Conservation (phyloP, 2,888 invertebrate genomes). For the Ferdinandea cuprea region DNA sequence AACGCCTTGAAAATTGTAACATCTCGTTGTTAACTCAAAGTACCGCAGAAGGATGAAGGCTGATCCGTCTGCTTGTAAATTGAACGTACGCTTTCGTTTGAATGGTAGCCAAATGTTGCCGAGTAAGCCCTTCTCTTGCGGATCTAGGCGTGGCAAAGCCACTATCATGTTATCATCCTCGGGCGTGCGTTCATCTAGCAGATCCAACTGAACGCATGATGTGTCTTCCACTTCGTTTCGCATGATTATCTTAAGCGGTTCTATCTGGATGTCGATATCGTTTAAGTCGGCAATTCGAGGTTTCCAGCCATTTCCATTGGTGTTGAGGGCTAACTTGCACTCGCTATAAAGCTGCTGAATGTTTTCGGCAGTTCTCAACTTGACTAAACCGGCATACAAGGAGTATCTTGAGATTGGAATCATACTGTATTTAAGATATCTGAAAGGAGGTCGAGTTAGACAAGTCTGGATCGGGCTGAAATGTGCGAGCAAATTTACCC, state of each 20-base stretch:
- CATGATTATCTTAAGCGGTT: conserved; percentile 75
- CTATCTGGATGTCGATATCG: conserved; percentile 76
- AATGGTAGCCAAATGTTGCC: conserved; percentile 81
- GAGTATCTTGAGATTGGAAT: conserved; percentile 81
- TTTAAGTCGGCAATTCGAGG: conserved; percentile 76
- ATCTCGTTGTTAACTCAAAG: conserved; percentile 79
- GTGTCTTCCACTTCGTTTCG: conserved; percentile 71
- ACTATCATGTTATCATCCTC: conserved; percentile 79
- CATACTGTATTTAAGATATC: conserved; percentile 79
- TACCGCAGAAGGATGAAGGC: conserved; percentile 80
- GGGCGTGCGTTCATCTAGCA: conserved; percentile 75
- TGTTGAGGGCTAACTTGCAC: conserved; percentile 79
- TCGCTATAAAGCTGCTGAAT: conserved; percentile 78
- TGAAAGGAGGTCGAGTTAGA: conserved; percentile 52
- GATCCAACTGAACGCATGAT: conserved; percentile 79
- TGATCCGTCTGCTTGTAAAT: conserved; percentile 78
- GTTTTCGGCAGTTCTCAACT: conserved; percentile 78
- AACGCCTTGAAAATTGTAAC: conserved; percentile 79
- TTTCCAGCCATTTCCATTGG: conserved; percentile 82
- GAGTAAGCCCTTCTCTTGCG: conserved; percentile 77
- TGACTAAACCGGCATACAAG: conserved; percentile 80
- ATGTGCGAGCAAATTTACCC: conserved; percentile 72
- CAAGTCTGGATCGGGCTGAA: background rate
- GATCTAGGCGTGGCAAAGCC: conserved; percentile 79
- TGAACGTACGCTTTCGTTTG: conserved; percentile 79